Evolutionary conservation across 2,113 vertebrate species (phyloP), one percentile per base, ranked within the genome.

Genomic region (Loxodonta africana): DNA sequence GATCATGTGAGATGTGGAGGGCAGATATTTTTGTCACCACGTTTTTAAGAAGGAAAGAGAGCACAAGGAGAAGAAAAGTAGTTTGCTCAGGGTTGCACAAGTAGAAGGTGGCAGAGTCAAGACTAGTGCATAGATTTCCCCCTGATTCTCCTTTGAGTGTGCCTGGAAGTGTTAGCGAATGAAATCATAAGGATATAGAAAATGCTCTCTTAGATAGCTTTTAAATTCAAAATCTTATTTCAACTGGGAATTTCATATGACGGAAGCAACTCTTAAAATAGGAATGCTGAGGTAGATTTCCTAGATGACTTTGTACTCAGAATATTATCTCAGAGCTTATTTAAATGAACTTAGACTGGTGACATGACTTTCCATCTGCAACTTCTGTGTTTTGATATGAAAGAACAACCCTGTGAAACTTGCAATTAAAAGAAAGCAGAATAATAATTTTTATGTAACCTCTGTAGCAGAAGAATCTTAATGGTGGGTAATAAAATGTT

Each of bases 401-500:
- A 89, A 98, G 94, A 97, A 57, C 26, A 96, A 89, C 83, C 57
- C 78, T 93, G 87, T 97, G 91, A 98, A 97, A 97, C 20, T 62
- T 97, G 81, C 62, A 97, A 92, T 98, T 98, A 98, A 95, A 77
- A 87, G 67, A 96, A 97, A 83, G 84, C 18, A 94, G 77, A 73
- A 86, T 41, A 74, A 83, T 92, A 96, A 93, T 98, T 98, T 97
- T 97, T 94, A 63, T 95, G 95, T 93, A 98, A 97, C 88, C 93
- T 98, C 84, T 97, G 69, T 94, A 98, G 94, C 82, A 97, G 88
- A 98, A 98, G 57, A 53, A 97, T 97, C 90, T 98, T 98, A 98
- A 98, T 96, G 69, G 96, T 96, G 77, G 71, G 53, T 83, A 97
- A 92, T 98, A 98, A 98, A 98, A 63, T n/a, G 91, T 96, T 97